Conservation (phyloP, 2,797 vertebrate genomes). For the Cryptoblepharus egeriae region DNA sequence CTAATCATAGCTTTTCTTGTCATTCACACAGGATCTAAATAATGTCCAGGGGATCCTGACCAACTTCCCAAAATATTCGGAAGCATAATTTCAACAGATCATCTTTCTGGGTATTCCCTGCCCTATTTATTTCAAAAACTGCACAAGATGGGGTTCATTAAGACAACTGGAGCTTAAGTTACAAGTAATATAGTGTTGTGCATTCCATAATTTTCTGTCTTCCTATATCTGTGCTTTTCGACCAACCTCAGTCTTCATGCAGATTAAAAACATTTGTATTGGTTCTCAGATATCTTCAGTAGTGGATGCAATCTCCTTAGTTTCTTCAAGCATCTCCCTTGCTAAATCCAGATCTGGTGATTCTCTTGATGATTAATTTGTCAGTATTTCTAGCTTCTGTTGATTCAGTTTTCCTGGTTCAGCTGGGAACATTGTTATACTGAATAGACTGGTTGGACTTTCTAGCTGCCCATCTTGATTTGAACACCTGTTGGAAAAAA, state of each 20-base stretch:
- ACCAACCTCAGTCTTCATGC: background rate
- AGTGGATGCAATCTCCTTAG: background rate
- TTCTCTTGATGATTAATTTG: background rate
- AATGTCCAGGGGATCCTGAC: background rate
- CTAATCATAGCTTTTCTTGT: too few relatives aligned
- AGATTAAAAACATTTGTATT: background rate
- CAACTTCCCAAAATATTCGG: background rate
- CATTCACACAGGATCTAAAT: background rate
- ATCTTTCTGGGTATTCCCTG: background rate
- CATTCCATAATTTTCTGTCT: background rate
- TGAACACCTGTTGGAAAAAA: too few relatives aligned
- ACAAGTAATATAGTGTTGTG: background rate
- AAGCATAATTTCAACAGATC: background rate
- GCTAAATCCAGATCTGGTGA: background rate
- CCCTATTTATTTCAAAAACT: background rate
- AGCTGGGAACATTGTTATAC: too few relatives aligned
- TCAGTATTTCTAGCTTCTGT: too few relatives aligned
- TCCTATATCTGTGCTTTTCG: background rate
- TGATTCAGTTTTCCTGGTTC: too few relatives aligned
- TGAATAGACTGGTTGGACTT: too few relatives aligned
- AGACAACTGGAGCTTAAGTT: background rate
- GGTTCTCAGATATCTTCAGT: background rate
- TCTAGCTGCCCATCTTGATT: too few relatives aligned
- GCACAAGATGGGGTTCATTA: background rate
- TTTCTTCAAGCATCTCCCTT: background rate